A percentile compares a stretch with the other conserved stretches of the same genome.
Evolutionary conservation across 2,888 invertebrate species (phyloP).

Genomic region (Drosophila rellima): DNA sequence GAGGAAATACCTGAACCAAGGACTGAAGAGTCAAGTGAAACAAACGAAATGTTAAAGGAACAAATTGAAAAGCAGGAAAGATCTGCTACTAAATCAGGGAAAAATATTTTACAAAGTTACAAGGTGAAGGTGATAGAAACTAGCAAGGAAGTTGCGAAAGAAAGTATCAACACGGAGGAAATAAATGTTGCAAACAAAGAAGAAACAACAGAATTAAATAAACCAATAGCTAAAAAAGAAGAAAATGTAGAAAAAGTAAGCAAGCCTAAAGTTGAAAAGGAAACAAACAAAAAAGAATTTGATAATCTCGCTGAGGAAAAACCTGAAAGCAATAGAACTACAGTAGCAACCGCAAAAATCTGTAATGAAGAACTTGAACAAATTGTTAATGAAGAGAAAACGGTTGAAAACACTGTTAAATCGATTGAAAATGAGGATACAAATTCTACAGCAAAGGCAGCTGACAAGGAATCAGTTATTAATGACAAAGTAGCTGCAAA

Average conservation of each 20-base stretch:
- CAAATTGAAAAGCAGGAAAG: constrained; percentile 30
- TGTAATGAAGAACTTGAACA: neutral
- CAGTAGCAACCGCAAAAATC: neutral
- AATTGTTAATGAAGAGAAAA: neutral
- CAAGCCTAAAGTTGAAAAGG: neutral
- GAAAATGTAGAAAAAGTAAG: constrained; percentile 3
- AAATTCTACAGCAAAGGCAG: neutral
- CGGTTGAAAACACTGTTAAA: neutral
- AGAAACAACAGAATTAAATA: constrained; percentile 3
- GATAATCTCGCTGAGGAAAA: neutral
- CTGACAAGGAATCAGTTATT: constrained; percentile 1
- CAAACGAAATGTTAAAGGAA: constrained; percentile 49
- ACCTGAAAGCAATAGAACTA: neutral
- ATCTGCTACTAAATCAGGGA: neutral
- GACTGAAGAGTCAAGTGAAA: constrained; percentile 11
- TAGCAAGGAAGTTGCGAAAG: constrained; percentile 14
- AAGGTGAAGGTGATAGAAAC: constrained; percentile 43
- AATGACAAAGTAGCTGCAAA: neutral
- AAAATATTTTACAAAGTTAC: constrained; percentile 9
- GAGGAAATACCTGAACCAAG: constrained; percentile 1
- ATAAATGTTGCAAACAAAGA: neutral
- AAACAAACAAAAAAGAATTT: neutral
- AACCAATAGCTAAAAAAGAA: neutral
- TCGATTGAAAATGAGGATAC: neutral
- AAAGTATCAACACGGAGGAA: constrained; percentile 8